Conservation (phyloP, 2,113 vertebrate genomes). For the Castor canadensis region DNA sequence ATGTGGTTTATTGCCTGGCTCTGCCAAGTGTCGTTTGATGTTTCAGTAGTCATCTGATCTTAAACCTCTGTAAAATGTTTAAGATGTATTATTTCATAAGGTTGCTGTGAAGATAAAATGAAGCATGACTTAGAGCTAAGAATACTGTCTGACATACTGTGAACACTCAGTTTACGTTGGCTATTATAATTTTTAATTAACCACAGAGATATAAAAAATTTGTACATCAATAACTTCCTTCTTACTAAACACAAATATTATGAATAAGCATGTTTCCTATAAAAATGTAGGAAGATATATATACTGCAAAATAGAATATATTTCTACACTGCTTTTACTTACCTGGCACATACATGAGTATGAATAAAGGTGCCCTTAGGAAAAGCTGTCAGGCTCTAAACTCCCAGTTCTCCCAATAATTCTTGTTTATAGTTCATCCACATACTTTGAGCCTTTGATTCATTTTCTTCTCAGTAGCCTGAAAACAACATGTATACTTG, state of each 20-base stretch:
- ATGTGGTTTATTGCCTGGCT: background rate
- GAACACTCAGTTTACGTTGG: background rate
- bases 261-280: background rate
- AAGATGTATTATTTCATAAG: background rate
- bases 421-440: background rate
- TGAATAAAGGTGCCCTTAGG: background rate
- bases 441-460: background rate
- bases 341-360: background rate
- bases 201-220: background rate
- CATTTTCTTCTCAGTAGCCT: background rate
- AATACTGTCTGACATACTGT: background rate
- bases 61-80: background rate
- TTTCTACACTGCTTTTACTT: background rate
- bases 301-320: background rate
- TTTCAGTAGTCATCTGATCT: background rate
- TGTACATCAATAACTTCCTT: background rate
- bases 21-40: background rate
- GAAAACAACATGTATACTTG: background rate
- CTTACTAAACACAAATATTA: background rate
- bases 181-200: conserved; percentile 2
- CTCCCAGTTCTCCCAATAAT: background rate
- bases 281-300: background rate
- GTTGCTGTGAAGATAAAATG: background rate
- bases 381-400: background rate
- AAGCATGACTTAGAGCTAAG: background rate